A percentile compares a stretch with the other conserved stretches of the same genome.
These are phyloP conservation scores for Saccopteryx leptura DNA, from an alignment of 2,113 vertebrate genomes.

Conservation along the genomic window DNA sequence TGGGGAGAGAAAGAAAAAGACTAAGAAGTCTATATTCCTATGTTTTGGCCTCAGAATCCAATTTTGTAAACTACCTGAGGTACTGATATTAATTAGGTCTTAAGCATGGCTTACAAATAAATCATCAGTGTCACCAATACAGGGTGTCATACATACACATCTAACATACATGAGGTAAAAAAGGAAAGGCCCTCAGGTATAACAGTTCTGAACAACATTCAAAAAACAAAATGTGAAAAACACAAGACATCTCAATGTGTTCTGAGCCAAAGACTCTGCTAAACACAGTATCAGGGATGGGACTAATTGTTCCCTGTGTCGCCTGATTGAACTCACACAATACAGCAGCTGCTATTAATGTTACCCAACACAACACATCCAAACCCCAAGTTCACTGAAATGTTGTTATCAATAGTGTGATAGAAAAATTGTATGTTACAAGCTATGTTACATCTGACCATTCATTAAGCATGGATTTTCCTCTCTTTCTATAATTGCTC, in stretches of 20 bases:
- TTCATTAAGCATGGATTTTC: slow-evolving; percentile 14
- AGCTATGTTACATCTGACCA: background rate
- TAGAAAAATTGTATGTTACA: slow-evolving; percentile 26
- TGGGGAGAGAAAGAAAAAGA: slow-evolving; percentile 34
- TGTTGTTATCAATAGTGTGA: slow-evolving; percentile 1
- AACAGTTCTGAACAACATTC: background rate
- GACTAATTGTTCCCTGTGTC: background rate
- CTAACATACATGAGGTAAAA: background rate
- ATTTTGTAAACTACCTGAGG: background rate
- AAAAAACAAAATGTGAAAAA: slow-evolving; percentile 37
- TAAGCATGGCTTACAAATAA: slow-evolving; percentile 72
- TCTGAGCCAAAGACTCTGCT: slow-evolving; percentile 8
- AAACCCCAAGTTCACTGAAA: slow-evolving; percentile 18
- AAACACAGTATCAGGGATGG: slow-evolving; percentile 1
- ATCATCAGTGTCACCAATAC: slow-evolving; percentile 1
- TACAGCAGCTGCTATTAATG: slow-evolving; percentile 26
- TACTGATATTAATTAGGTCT: slow-evolving; percentile 80
- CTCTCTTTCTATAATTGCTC: slow-evolving; percentile 30
- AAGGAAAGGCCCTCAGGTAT: background rate
- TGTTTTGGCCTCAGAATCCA: slow-evolving; percentile 66
- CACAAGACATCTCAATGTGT: background rate
- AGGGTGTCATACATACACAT: background rate
- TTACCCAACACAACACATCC: background rate
- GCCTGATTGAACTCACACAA: slow-evolving; percentile 33
- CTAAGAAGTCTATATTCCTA: slow-evolving; percentile 21